Evolutionary conservation across 2,797 vertebrate species (phyloP).

Genomic region (Lepus townsendii): DNA sequence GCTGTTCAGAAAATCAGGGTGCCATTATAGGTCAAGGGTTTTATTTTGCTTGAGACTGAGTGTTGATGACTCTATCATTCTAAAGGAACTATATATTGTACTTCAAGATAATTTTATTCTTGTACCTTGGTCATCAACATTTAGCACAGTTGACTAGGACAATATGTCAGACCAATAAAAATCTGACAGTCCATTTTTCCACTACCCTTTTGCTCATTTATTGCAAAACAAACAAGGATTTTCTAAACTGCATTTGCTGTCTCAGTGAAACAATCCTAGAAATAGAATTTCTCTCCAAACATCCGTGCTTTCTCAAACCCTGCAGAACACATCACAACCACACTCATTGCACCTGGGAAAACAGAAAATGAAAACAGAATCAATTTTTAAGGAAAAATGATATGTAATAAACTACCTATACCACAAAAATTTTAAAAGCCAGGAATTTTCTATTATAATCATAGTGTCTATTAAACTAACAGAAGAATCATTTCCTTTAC

Average conservation of each 20-base stretch:
- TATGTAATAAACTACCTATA: not conserved
- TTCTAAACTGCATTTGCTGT: slow-evolving; percentile 75
- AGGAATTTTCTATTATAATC: not conserved
- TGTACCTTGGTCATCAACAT: slow-evolving; percentile 76
- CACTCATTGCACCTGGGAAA: not conserved
- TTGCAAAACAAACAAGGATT: slow-evolving; percentile 70
- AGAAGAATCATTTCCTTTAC: not conserved
- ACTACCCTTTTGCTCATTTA: slow-evolving; percentile 74
- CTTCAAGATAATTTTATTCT: slow-evolving; percentile 82
- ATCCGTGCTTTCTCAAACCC: not conserved
- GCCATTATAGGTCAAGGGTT: slow-evolving; percentile 82
- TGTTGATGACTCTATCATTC: slow-evolving; percentile 81
- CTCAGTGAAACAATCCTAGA: slow-evolving; percentile 57
- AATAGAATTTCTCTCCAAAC: slow-evolving; percentile 34
- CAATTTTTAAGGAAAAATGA: slow-evolving; percentile 28
- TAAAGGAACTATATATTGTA: slow-evolving; percentile 79
- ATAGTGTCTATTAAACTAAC: not conserved
- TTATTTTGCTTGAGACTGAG: slow-evolving; percentile 78
- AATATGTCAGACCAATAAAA: slow-evolving; percentile 69
- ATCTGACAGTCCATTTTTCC: slow-evolving; percentile 81
- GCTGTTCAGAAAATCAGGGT: slow-evolving; percentile 81
- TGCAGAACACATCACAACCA: not conserved
- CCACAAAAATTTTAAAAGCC: not conserved
- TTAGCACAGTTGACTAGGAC: slow-evolving; percentile 72
- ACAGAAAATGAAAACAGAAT: not conserved